Base-by-base conservation (phyloP, 2,888 invertebrate species). In the Drymonia ruficornis region DNA sequence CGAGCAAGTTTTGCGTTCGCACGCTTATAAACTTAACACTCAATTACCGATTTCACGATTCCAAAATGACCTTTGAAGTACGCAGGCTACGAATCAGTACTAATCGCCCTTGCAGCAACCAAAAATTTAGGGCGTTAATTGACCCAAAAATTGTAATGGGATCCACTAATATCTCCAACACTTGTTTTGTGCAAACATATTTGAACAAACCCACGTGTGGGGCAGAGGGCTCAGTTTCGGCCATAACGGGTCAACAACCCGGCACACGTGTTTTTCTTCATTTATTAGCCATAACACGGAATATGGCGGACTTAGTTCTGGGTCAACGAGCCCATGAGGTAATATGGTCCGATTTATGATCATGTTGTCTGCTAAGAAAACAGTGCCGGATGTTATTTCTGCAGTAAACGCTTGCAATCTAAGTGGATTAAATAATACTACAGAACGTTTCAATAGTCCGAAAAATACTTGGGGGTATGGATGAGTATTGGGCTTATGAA, bases 181-280 rank as follows among this genome's bases (percentile, higher is more conserved):
- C 61, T 66, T 74, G 68, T 70, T 73, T 68, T 80, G 73, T 75
- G 78, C 81, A 80, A 83, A 78, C 74, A 77, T 65, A 58, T 64
- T 58, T 67, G 59, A 63, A 57, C 63, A 64, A 72, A 72, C 74
- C 67, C 81, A 82, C 76, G 79, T 80, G 81, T 67, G 68, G 64
- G 74, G 53, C 64, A 52, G 71, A 71, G 80, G 82, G 80, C 78
- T 78, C 68, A 72, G 74, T 79, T 76, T 82, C 72, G 81, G 78
- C 60, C 62, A 77, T 65, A 55, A 50, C 66, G 64, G 86, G 84
- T 88, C 85, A 80, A 71, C 65, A 76, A 66, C 83, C 87, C 63
- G 51, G 72, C 75, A 45, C 87, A 87, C 82, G 84, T 87, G 86
- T 76, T 77, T 65, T 61, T 56, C 61, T 55, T 34, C 63, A 61